phyloP scores from a whole-genome alignment of 2,113 vertebrate species.

The Mormyrus iriodes region DNA sequence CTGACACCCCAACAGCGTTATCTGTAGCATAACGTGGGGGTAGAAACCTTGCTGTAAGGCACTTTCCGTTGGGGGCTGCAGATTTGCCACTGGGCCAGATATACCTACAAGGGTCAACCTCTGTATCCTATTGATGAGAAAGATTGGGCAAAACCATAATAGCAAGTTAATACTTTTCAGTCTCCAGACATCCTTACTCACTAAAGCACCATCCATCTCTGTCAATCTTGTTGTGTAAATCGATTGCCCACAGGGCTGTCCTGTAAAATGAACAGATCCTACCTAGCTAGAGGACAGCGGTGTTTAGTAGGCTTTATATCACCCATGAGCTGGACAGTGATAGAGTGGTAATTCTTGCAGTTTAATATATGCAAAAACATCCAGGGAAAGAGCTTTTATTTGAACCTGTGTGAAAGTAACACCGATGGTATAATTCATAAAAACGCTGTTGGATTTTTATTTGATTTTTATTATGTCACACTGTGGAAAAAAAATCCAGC shows the following conservation, averaged over 20 bases:
- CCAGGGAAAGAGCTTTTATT: background rate
- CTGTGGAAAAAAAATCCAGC: background rate
- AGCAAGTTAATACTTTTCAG: constrained; percentile 1
- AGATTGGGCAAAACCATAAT: constrained; percentile 3
- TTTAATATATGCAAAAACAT: background rate
- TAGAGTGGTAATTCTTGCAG: background rate
- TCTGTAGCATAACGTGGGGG: background rate
- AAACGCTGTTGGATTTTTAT: background rate
- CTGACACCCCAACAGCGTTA: background rate
- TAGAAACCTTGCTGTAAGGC: background rate
- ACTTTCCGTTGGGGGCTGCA: background rate
- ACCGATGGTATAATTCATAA: background rate
- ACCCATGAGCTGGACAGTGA: background rate
- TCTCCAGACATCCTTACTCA: background rate
- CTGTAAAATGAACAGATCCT: background rate
- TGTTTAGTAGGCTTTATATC: background rate
- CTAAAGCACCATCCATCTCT: background rate
- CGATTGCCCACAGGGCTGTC: constrained; percentile 4
- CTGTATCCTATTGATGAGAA: background rate
- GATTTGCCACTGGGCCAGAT: background rate
- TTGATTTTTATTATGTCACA: background rate
- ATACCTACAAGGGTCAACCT: background rate
- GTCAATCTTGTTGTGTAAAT: background rate
- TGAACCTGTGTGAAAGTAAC: background rate
- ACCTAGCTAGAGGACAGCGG: background rate